Percentiles rank a stretch among this genome's conserved stretches.
Conservation (phyloP, 1,140 invertebrate species). For the roundworm (Caenorhabditis elegans) region WBcel235 BX284605.5:5991501-5992000, state of each 20-base stretch:
- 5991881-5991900: not conserved
- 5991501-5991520: conserved; percentile 10
- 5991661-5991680: not conserved
- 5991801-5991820: conserved; percentile 14
- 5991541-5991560: not conserved
- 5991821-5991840: not conserved
- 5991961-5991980: too few relatives aligned
- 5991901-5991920: not conserved
- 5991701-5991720: too few relatives aligned
- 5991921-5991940: not conserved
- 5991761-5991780: too few relatives aligned
- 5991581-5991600: not conserved
- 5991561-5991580: not conserved
- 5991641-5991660: not conserved
- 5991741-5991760: not conserved
- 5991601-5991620: not conserved
- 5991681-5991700: conserved; percentile 22
- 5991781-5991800: too few relatives aligned
- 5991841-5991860: not conserved
- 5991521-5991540: conserved; percentile 1
- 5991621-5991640: conserved; percentile 31
- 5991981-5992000: too few relatives aligned
- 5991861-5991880: not conserved
- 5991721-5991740: not conserved
- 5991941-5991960: not conserved